Percentiles rank a stretch among this genome's conserved stretches.
Conservation (phyloP, 2,888 invertebrate genomes). For the Lordiphosa fenestrarum region DNA sequence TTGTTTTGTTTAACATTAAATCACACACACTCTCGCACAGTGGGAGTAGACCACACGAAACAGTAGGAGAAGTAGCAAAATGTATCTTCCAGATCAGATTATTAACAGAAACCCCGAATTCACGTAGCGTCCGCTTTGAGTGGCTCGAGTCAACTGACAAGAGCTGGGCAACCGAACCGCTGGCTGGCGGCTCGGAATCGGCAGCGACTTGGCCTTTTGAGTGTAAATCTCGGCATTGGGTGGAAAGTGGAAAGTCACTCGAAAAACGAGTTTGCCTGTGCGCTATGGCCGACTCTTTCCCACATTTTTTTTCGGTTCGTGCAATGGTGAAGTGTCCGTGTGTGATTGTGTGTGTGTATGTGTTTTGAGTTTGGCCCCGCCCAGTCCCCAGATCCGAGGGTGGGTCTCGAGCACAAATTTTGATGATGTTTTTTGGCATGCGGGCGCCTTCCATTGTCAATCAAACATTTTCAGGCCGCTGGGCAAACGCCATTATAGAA, state of each 20-base stretch:
- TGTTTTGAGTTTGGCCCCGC: background rate
- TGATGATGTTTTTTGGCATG: slow-evolving; percentile 22
- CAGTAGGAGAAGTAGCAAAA: slow-evolving; percentile 6
- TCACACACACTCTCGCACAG: slow-evolving; percentile 12
- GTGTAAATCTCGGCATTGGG: slow-evolving; percentile 60
- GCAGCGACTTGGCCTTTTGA: slow-evolving; percentile 35
- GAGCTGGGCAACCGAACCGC: background rate
- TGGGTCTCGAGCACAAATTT: slow-evolving; percentile 8
- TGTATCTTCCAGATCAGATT: background rate
- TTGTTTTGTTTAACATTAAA: slow-evolving; percentile 11
- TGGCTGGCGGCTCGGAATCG: background rate
- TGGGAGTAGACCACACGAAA: slow-evolving; percentile 2
- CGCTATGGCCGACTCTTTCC: slow-evolving; percentile 13
- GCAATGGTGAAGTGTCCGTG: background rate
- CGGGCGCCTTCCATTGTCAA: slow-evolving; percentile 47
- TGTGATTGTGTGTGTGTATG: slow-evolving; percentile 3
- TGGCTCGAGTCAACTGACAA: slow-evolving; percentile 65
- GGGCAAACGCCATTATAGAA: slow-evolving; percentile 25
- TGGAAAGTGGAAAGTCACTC: slow-evolving; percentile 22
- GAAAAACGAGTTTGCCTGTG: slow-evolving; percentile 50
- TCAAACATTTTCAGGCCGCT: slow-evolving; percentile 23
- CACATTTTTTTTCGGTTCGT: slow-evolving; percentile 7
- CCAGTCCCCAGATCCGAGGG: slow-evolving; percentile 9
- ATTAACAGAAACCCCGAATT: slow-evolving; percentile 15
- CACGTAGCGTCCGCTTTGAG: slow-evolving; percentile 60